Percentiles rank a stretch among this genome's conserved stretches.
These are phyloP conservation scores for Perca schrenkii DNA, from an alignment of 2,113 vertebrate species.

Conservation along the genomic window DNA sequence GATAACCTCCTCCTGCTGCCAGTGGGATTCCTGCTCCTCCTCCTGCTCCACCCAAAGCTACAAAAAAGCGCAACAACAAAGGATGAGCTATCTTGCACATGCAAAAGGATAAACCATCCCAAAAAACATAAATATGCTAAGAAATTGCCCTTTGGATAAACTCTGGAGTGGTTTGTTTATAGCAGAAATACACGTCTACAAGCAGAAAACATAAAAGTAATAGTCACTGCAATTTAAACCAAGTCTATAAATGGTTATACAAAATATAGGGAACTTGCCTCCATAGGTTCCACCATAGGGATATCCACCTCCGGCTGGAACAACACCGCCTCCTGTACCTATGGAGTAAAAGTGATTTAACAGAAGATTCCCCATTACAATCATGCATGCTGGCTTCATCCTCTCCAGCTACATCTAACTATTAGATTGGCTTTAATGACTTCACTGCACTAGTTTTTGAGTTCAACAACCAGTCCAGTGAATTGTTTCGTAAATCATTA, in stretches of 20 bases:
- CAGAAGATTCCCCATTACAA: background rate
- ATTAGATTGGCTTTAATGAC: background rate
- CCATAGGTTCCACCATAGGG: constrained; percentile 68
- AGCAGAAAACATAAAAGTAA: constrained; percentile 1
- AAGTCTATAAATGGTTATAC: background rate
- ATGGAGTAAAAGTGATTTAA: constrained; percentile 18
- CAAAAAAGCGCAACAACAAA: constrained; percentile 17
- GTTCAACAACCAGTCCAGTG: background rate
- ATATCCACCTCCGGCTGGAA: constrained; percentile 47
- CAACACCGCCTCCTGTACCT: constrained; percentile 48
- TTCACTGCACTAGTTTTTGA: background rate
- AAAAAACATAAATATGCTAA: background rate
- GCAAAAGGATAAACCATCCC: background rate
- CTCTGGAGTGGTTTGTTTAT: background rate
- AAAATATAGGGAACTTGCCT: constrained; percentile 31
- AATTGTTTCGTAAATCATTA: background rate
- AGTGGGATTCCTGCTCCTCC: constrained; percentile 73
- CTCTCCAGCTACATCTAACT: background rate
- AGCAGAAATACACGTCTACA: background rate
- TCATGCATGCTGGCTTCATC: background rate
- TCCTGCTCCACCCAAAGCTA: constrained; percentile 58
- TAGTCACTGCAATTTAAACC: background rate
- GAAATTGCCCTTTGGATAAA: background rate
- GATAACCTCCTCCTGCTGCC: constrained; percentile 63
- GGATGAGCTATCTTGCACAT: background rate